Evolutionary conservation across 2,888 invertebrate species (phyloP).

Genomic region (Tetragonula carbonaria): DNA sequence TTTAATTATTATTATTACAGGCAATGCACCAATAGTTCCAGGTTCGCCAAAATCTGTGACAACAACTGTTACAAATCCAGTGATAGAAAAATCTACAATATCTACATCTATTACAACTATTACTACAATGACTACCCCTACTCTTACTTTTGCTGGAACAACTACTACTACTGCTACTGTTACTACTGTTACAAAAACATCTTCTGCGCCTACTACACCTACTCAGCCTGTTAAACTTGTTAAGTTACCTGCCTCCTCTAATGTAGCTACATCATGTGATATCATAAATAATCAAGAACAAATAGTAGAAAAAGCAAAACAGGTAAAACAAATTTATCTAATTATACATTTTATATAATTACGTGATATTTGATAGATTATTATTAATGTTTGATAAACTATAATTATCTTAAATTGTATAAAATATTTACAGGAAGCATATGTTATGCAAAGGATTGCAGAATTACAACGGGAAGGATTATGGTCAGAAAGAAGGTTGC

Average conservation of each 20-base stretch:
- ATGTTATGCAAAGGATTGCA: conserved; percentile 95
- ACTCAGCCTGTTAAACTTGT: conserved; percentile 80
- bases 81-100: conserved; percentile 79
- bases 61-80: conserved; percentile 75
- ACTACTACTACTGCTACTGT: conserved; percentile 31
- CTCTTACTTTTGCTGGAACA: conserved; percentile 49
- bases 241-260: conserved; percentile 77
- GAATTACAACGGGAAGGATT: conserved; percentile 97
- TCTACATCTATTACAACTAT: conserved; percentile 53
- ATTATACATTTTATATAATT: neutral
- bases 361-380: neutral
- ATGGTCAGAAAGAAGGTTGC: conserved; percentile 96
- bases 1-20: conserved; percentile 79
- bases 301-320: conserved; percentile 94
- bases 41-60: conserved; percentile 76
- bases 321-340: conserved; percentile 83
- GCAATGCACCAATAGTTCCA: conserved; percentile 84
- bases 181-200: conserved; percentile 59
- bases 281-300: conserved; percentile 87
- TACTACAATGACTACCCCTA: conserved; percentile 48
- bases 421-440: conserved; percentile 89
- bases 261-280: conserved; percentile 74
- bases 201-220: conserved; percentile 54
- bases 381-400: neutral
- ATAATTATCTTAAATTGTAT: neutral